A percentile compares a stretch with the other conserved stretches of the same genome.
Conservation (phyloP, 2,113 vertebrate genomes). For the Amblyornis subalaris region DNA sequence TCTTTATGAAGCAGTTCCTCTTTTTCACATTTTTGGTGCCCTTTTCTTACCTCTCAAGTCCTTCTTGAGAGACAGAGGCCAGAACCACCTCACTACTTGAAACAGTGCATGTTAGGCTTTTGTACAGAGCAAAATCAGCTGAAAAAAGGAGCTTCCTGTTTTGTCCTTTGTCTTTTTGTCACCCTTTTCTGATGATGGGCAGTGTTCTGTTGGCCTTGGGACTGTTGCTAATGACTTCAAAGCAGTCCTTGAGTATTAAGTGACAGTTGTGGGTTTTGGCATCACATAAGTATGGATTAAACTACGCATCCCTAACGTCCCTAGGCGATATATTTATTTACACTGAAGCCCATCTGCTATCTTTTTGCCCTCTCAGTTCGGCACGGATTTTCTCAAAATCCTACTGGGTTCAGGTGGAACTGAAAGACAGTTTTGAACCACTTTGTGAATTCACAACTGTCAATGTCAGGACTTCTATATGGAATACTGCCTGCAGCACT, state of each 20-base stretch:
- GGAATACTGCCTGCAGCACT: not conserved
- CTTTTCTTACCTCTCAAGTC: not conserved
- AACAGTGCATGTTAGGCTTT: not conserved
- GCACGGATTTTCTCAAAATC: not conserved
- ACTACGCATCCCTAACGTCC: not conserved
- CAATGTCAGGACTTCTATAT: slow-evolving; percentile 29
- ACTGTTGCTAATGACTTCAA: not conserved
- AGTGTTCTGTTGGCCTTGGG: not conserved
- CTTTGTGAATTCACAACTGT: not conserved
- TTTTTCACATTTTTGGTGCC: not conserved
- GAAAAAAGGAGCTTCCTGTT: not conserved
- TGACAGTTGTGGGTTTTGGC: not conserved
- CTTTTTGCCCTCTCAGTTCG: not conserved
- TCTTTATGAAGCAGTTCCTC: not conserved
- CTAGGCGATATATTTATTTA: not conserved
- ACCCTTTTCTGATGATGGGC: not conserved
- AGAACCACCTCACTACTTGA: not conserved
- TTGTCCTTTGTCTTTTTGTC: not conserved
- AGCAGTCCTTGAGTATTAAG: not conserved
- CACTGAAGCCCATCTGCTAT: not conserved
- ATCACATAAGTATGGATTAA: not conserved
- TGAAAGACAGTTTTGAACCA: slow-evolving; percentile 15
- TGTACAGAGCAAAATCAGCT: not conserved
- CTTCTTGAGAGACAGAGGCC: not conserved
- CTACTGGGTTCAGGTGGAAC: not conserved